Evolutionary conservation across 2,113 vertebrate genomes (phyloP), one percentile per base, ranked within the genome.

Genomic region (Gila orcuttii): DNA sequence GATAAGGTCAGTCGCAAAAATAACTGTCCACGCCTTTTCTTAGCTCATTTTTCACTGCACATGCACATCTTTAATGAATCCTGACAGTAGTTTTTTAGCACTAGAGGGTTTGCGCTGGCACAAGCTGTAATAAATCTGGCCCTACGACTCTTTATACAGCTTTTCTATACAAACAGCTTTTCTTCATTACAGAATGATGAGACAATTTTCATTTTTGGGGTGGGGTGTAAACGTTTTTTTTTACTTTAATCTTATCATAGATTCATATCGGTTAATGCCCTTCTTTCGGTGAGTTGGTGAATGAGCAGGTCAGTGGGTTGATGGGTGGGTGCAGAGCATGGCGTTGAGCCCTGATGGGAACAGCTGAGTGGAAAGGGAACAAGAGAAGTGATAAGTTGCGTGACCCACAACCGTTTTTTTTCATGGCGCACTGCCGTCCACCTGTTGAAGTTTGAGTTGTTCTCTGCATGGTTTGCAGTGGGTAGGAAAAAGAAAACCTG

Each of bases 251-350:
- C 11, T 75, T 25, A 15, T 15, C 12, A 13, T 1, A 12, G 11
- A 57, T 57, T 17, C 7, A 57, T 57, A 47, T 17, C 2, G 0
- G 39, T 13, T 74, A 25, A 45, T 15, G n/a, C n/a, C 10, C 62
- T 81, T 3, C 77, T 52, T 80, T 36, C 77, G 21, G 78, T 84
- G 21, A 15, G 74, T 31, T 74, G 52, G 82, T 12, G 50, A 81
- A 69, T 75, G 33, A 77, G 15, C 50, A 86, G 91, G 91, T 91
- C 90, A 90, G 62, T 90, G 90, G 86, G 91, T 86, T 92, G 83
- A 76, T 80, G 88, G 85, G 76, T 80, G 88, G 82, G 89, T 85
- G 60, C n/a, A 82, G 69, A 80, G 60, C 60, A 55, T 74, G 66
- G 12, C 64, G 28, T 50, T 4, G 13, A 84, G 80, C 83, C 28